These are phyloP conservation scores for Diabrotica balteata DNA, from an alignment of 2,888 invertebrate genomes.

Conservation along the genomic window DNA sequence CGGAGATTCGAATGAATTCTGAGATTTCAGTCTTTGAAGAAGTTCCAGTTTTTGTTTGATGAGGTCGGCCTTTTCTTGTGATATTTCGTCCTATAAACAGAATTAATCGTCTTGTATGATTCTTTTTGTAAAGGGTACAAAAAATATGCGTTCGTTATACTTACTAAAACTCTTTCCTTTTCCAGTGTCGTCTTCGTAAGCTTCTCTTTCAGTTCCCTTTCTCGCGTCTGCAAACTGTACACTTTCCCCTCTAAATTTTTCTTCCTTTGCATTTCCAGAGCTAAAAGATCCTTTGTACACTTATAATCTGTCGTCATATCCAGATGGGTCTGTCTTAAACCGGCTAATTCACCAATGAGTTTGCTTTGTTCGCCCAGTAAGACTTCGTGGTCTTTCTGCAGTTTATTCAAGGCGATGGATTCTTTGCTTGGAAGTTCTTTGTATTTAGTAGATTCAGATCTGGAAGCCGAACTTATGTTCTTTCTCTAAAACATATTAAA, in stretches of 20 bases:
- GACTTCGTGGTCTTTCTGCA: constrained; percentile 43
- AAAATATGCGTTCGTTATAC: constrained; percentile 18
- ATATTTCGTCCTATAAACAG: constrained; percentile 60
- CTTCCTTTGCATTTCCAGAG: constrained; percentile 43
- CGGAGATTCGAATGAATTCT: constrained; percentile 13
- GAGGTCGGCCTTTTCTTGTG: constrained; percentile 60
- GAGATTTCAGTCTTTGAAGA: constrained; percentile 54
- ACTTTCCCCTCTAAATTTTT: constrained; percentile 47
- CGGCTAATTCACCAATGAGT: constrained; percentile 44
- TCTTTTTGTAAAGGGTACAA: too few relatives aligned
- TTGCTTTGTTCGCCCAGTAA: constrained; percentile 44
- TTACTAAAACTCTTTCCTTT: constrained; percentile 50
- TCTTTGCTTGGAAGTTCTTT: constrained; percentile 50
- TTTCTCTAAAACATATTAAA: constrained; percentile 14
- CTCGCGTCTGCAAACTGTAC: constrained; percentile 39
- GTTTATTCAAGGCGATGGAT: constrained; percentile 41
- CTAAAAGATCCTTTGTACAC: constrained; percentile 49
- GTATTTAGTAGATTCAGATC: constrained; percentile 53
- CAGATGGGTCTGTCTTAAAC: constrained; percentile 42
- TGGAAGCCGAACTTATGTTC: constrained; percentile 10
- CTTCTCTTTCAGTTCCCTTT: constrained; percentile 44
- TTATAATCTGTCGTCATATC: constrained; percentile 49
- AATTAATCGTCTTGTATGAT: too few relatives aligned
- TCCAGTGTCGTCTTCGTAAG: constrained; percentile 44
- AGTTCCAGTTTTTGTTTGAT: constrained; percentile 60